phyloP scores from a whole-genome alignment of 2,113 vertebrate species.

The Dicentrarchus labrax region DNA sequence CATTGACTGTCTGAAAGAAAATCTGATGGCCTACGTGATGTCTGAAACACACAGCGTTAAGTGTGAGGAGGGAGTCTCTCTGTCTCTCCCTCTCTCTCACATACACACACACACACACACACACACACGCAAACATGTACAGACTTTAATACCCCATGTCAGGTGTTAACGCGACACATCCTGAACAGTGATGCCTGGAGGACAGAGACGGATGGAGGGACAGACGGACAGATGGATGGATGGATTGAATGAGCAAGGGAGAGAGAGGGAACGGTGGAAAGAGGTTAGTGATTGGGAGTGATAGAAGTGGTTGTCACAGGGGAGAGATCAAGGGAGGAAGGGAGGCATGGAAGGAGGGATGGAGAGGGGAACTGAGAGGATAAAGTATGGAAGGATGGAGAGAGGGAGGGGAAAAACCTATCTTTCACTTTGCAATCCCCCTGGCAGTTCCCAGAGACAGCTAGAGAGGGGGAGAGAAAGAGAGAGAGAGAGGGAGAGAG shows the following conservation, averaged over 20 bases:
- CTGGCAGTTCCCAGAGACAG: conserved; percentile 60
- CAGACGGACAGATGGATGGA: conserved; percentile 38
- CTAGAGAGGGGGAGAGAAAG: conserved; percentile 10
- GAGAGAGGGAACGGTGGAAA: neutral
- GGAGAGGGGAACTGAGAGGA: conserved; percentile 13
- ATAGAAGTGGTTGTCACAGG: conserved; percentile 52
- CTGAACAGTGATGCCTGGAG: conserved; percentile 40
- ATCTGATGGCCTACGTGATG: neutral
- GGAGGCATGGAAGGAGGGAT: conserved; percentile 42
- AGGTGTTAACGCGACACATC: conserved; percentile 64
- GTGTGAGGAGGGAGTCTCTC: neutral
- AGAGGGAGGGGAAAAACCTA: conserved; percentile 46
- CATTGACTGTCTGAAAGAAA: neutral
- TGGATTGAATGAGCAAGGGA: conserved; percentile 12
- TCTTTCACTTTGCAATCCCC: conserved; percentile 66
- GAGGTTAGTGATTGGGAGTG: conserved; percentile 43
- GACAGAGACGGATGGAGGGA: conserved; percentile 26
- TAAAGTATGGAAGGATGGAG: conserved; percentile 28
- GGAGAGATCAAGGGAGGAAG: conserved; percentile 54
- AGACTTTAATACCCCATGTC: conserved; percentile 51
- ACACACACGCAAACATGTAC: conserved; percentile 34
- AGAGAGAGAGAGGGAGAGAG: neutral
- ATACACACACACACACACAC: neutral
- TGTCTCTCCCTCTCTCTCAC: too few species aligned
- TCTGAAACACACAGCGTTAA: neutral